Evolutionary conservation across 2,797 vertebrate genomes (phyloP).

Genomic region (Cossypha caffra): DNA sequence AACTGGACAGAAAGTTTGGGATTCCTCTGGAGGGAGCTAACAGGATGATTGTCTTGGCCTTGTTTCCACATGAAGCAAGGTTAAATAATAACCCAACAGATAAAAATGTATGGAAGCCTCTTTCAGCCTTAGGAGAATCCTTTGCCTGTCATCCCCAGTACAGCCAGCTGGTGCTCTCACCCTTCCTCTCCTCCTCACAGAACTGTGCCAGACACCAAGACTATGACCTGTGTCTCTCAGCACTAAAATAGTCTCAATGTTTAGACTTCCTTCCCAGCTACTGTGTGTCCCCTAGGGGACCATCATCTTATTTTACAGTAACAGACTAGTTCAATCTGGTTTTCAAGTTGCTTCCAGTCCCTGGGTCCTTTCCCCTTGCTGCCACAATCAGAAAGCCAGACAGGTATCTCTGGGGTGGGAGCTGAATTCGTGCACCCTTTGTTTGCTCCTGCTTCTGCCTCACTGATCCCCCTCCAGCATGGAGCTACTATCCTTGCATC

Average conservation of each 20-base stretch:
- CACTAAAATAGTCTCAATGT: not conserved
- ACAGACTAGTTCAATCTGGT: not conserved
- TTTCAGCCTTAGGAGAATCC: not conserved
- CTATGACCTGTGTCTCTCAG: not conserved
- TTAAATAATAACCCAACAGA: not conserved
- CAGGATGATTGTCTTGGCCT: not conserved
- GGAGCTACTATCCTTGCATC: not conserved
- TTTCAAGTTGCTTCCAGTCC: not conserved
- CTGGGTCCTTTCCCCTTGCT: not conserved
- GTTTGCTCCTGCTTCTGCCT: not conserved
- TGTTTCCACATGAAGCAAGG: not conserved
- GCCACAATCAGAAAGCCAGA: not conserved
- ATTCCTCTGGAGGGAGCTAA: not conserved
- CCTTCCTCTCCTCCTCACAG: not conserved
- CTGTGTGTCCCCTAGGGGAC: not conserved
- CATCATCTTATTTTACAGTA: not conserved
- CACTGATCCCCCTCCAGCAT: not conserved
- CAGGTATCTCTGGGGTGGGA: not conserved
- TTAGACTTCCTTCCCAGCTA: not conserved
- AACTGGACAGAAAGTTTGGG: not conserved
- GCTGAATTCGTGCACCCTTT: not conserved
- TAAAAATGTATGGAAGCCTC: not conserved
- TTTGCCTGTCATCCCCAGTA: not conserved
- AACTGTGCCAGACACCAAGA: not conserved
- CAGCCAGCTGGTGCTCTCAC: not conserved